A percentile compares a stretch with the other conserved stretches of the same genome.
These are phyloP conservation scores for Poeciliopsis occidentalis DNA, from an alignment of 2,113 vertebrate genomes.

Conservation along the genomic window DNA sequence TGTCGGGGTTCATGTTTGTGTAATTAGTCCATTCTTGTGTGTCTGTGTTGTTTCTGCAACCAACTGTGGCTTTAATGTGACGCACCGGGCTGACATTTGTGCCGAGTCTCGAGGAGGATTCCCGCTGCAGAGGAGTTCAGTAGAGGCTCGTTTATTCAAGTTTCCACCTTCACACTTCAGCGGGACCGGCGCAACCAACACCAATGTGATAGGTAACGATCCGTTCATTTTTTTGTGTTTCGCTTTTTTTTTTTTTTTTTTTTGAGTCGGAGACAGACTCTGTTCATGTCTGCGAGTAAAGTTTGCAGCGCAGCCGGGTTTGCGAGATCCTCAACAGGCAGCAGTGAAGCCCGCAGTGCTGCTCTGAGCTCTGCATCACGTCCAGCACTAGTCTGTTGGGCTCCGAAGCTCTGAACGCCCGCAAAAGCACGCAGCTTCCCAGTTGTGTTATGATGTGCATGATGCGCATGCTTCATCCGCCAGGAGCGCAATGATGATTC, in stretches of 20 bases:
- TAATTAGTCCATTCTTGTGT: conserved; percentile 8
- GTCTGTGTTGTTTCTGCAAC: conserved; percentile 21
- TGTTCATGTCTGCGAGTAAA: conserved; percentile 20
- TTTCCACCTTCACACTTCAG: conserved; percentile 22
- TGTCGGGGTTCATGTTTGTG: conserved; percentile 19
- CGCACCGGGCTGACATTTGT: conserved; percentile 59
- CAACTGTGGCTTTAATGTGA: conserved; percentile 74
- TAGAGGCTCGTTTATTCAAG: conserved; percentile 36
- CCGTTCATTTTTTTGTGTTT: not conserved
- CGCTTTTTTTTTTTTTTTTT: not conserved
- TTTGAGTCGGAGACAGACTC: too few relatives aligned
- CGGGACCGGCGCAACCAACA: not conserved
- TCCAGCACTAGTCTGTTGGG: not conserved
- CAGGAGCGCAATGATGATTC: too few relatives aligned
- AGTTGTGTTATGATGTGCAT: not conserved
- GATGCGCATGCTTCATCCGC: not conserved
- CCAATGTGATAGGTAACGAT: conserved; percentile 61
- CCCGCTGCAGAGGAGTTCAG: conserved; percentile 56
- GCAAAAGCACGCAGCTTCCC: not conserved
- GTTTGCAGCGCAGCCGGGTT: conserved; percentile 40
- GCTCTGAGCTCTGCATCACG: not conserved
- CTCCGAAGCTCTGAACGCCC: not conserved
- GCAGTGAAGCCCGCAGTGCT: conserved; percentile 29
- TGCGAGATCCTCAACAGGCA: conserved; percentile 45
- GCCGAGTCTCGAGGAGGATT: conserved; percentile 36